Conservation (phyloP, 2,113 vertebrate species). For the Lophochroa leadbeateri region DNA sequence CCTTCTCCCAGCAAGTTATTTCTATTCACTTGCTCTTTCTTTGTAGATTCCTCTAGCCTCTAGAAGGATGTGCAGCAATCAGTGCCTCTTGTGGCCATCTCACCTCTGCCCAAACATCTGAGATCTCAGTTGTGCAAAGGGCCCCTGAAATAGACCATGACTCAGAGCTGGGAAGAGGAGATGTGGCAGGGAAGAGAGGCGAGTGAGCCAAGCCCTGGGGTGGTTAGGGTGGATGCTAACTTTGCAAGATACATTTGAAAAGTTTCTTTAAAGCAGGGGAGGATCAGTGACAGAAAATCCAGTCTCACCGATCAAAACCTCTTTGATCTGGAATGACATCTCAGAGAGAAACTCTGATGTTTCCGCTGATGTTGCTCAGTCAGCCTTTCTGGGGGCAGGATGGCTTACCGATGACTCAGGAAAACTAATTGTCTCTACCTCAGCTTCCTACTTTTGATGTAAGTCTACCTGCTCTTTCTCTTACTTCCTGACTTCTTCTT, state of each 20-base stretch:
- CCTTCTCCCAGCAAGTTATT: conserved; percentile 25
- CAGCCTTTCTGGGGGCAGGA: conserved; percentile 14
- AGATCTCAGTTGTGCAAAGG: background rate
- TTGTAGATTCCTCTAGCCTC: background rate
- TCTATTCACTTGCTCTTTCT: conserved; percentile 9
- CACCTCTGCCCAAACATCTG: background rate
- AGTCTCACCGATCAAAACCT: background rate
- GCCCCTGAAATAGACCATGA: conserved; percentile 21
- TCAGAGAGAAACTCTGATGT: background rate
- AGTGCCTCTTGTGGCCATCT: background rate
- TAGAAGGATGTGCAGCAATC: background rate
- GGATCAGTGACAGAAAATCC: background rate
- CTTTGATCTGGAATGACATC: background rate
- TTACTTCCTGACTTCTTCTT: background rate
- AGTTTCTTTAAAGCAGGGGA: background rate
- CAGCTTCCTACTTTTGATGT: background rate
- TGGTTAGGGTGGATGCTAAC: background rate
- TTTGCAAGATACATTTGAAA: background rate
- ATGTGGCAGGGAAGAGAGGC: background rate
- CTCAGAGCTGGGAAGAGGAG: background rate
- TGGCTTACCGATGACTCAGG: conserved; percentile 1
- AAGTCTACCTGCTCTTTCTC: background rate
- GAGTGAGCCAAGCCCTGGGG: background rate
- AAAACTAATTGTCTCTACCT: background rate
- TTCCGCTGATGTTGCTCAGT: background rate